Base-by-base conservation (phyloP, 1,140 invertebrate species). In the Agrypnia vestita region DNA sequence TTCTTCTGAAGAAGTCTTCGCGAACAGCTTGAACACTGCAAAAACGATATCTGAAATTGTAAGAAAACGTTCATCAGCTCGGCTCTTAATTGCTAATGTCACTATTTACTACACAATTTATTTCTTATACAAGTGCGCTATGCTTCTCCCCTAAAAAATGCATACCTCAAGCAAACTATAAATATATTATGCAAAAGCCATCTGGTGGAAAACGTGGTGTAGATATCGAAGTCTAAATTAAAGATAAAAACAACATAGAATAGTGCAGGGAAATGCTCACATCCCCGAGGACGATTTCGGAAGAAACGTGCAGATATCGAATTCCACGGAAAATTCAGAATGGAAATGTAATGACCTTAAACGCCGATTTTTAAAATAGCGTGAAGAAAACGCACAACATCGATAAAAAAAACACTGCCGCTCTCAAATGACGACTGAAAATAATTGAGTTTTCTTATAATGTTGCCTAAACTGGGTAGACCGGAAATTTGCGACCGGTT, bases 391-490 rank as follows among this genome's bases (percentile, higher is more conserved):
- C 85, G 86, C 86, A 86, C 86, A 84, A 81, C 44, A 49, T 80
- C 84, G 85, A 86, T 86, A 85, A 84, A 87, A 85, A 83, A 86
- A 86, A 85, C 83, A 84, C 85, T 84, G 86, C 84, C 21, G 86
- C 86, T 85, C 86, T 86, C 85, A 84, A 84, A 85, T 87, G 86
- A 89, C 86, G 87, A 88, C 86, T 87, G 87, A 89, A 89, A 89
- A 89, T 88, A 88, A 89, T 88, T 88, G 86, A 88, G 15, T 47
- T 47, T 46, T 9, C 4, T 15, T 35, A 17, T 69, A 19, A n/a
- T 17, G 64, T 69, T 69, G 64, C 9, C 44, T 9, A 49, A 35
- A 13, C 61, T 62, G 59, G 17, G 17, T 62, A 43, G 4, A 43
- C 61, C 61, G 61, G 61, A 64, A 25, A 35, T 35, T 35, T 35